Evolutionary conservation across 2,113 vertebrate species (phyloP).

Genomic region (Ceyx cyanopectus): DNA sequence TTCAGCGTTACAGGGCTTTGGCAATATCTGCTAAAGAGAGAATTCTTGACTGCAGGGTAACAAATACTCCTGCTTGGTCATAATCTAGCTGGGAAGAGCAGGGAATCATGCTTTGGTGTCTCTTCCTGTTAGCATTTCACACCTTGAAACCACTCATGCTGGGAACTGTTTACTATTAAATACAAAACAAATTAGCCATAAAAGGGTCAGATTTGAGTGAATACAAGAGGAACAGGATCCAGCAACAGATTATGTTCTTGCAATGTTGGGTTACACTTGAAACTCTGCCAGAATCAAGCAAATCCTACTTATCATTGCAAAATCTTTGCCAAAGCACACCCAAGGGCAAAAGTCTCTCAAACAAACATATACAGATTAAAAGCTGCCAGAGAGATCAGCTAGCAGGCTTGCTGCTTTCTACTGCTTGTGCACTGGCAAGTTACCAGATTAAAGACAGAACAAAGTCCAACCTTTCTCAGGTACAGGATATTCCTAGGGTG

Average conservation of each 20-base stretch:
- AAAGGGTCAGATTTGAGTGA: not conserved
- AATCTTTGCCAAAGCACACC: conserved; percentile 57
- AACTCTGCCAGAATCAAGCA: conserved; percentile 44
- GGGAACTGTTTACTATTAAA: conserved; percentile 39
- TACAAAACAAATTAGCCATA: conserved; percentile 12
- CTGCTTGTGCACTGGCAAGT: not conserved
- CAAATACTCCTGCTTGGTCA: not conserved
- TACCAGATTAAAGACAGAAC: not conserved
- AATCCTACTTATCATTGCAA: conserved; percentile 37
- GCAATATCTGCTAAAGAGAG: conserved; percentile 24
- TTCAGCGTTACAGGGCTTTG: conserved; percentile 39
- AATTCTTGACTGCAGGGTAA: not conserved
- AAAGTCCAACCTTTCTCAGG: not conserved
- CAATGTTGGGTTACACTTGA: not conserved
- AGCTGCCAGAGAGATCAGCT: conserved; percentile 21
- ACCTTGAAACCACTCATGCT: not conserved
- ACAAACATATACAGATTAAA: not conserved
- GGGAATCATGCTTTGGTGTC: not conserved
- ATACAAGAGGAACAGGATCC: conserved; percentile 24
- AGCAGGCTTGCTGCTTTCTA: not conserved
- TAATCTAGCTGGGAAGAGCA: not conserved
- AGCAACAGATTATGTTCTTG: conserved; percentile 17
- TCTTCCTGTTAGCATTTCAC: conserved; percentile 22
- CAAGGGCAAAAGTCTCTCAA: conserved; percentile 45
- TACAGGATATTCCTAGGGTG: not conserved